Conservation (phyloP, 2,888 invertebrate species). For the Euplagia quadripunctaria region DNA sequence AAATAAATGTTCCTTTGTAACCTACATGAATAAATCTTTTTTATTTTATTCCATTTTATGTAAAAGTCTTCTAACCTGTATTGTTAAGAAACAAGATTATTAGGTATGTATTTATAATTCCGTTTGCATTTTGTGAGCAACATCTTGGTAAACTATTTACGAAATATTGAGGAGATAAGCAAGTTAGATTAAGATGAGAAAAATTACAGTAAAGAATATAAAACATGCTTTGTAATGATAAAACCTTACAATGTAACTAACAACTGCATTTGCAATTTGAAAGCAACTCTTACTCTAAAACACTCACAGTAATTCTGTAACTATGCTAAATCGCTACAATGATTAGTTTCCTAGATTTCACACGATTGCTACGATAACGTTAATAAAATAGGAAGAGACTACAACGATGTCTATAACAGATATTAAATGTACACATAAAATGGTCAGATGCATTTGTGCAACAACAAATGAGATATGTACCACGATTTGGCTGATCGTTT, state of each 20-base stretch:
- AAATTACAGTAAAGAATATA: neutral
- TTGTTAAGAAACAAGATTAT: neutral
- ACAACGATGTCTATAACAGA: neutral
- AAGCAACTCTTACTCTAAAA: slow-evolving; percentile 4
- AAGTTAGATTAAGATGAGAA: slow-evolving; percentile 9
- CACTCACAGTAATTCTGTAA: slow-evolving; percentile 3
- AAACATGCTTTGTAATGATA: slow-evolving; percentile 3
- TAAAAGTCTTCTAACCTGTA: neutral
- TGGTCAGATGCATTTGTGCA: neutral
- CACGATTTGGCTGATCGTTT: neutral
- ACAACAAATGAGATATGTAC: neutral
- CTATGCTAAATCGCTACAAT: neutral
- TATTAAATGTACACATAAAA: neutral
- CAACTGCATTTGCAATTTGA: slow-evolving; percentile 9
- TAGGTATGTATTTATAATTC: neutral
- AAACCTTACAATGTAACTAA: slow-evolving; percentile 4
- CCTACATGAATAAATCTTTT: too few relatives aligned
- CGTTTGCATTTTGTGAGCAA: neutral
- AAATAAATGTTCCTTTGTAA: too few relatives aligned
- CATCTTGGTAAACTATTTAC: neutral
- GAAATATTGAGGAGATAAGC: neutral
- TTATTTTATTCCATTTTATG: neutral
- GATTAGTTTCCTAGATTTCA: slow-evolving; percentile 13
- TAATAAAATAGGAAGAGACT: slow-evolving; percentile 12
- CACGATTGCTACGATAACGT: slow-evolving; percentile 1